Evolutionary conservation across 2,113 vertebrate species (phyloP).

Genomic region (Leptobrachium ailaonicum): DNA sequence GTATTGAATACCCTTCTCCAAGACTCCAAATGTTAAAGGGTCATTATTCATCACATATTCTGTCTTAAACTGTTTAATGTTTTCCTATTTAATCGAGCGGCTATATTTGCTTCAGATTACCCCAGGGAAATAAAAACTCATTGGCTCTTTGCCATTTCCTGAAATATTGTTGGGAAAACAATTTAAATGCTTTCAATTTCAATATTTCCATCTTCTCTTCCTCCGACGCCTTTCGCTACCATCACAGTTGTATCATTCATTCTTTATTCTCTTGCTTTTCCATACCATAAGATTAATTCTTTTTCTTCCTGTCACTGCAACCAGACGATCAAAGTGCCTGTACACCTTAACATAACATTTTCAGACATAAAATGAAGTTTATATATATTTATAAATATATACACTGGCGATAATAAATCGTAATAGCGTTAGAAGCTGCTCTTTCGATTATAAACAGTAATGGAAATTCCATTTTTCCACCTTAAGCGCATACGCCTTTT

Average conservation of each 20-base stretch:
- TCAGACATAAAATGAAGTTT: neutral
- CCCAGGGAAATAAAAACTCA: constrained; percentile 11
- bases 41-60: constrained; percentile 37
- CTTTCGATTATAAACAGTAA: neutral
- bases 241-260: neutral
- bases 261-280: neutral
- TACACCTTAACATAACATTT: too few relatives aligned
- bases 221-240: neutral
- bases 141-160: constrained; percentile 5
- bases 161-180: constrained; percentile 24
- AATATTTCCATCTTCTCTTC: constrained; percentile 12
- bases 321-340: neutral
- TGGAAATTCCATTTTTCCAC: neutral
- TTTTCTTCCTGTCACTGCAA: neutral
- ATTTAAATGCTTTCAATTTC: constrained; percentile 30
- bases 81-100: constrained; percentile 13
- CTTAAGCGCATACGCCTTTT: neutral
- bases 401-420: neutral
- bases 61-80: constrained; percentile 23
- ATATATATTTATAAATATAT: neutral
- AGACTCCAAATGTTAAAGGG: constrained; percentile 18
- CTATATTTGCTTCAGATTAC: constrained; percentile 11
- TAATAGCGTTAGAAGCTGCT: neutral
- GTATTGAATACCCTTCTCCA: too few relatives aligned
- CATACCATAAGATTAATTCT: neutral